Evolutionary conservation across 2,113 vertebrate genomes (phyloP), one percentile per base, ranked within the genome.

Genomic region (Pteruthius melanotis): DNA sequence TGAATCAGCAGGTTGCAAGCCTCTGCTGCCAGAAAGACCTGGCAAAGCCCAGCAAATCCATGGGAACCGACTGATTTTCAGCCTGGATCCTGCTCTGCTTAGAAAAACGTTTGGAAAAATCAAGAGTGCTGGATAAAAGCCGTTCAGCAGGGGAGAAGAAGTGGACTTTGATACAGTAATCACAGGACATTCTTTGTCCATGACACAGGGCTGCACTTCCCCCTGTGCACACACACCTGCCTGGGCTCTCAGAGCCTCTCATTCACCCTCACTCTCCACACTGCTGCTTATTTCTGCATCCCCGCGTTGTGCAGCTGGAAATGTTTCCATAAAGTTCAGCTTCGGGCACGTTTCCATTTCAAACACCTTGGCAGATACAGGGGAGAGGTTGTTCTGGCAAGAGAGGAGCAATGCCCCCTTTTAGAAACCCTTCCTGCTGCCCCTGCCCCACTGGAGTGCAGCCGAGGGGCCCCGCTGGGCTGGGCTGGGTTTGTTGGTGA

Each of bases 301-400:
- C 80, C 72, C 49, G 2, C 50, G 18, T 65, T 27, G 59, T 2
- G 5, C 52, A 65, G 65, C 78, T 93, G 87, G 77, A 70, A 91
- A 82, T 19, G 45, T 80, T 84, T 64, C 90, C 50, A 4, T 17
- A 6, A 7, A 64, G 13, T 37, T 71, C 16, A 81, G 75, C 84
- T 15, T 42, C 63, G 96, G 98, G 98, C 96, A 14, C 0, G 1
- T 23, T 33, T 97, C 98, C 98, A 96, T 72, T 42, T 35, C 71
- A 96, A 97, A 94, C 35, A 92, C 83, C 95, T 56, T 37, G 24
- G 12, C 24, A 93, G 88, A 83, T 87, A 87, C 89, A 97, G 95
- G 66, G 9, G 27, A 14, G 13, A 2, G 4, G 72, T 95, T 98
- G 94, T 98, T 94, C 52, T 88, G 93, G 93, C 81, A 69, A 53